Conservation (phyloP, 2,888 invertebrate species). For the Myopa testacea region DNA sequence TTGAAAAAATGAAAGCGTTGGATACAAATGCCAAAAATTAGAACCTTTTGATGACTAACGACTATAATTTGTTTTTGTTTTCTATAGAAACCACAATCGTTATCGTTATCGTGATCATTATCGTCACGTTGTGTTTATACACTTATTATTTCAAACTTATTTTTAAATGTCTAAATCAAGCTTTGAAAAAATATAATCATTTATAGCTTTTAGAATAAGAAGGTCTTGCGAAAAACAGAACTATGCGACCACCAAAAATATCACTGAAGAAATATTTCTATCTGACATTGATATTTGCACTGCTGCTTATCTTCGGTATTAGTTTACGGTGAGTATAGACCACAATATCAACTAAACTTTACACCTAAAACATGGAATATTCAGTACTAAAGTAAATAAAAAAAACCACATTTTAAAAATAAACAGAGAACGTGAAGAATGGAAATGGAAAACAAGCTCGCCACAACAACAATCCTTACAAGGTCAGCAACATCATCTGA, state of each 20-base stretch:
- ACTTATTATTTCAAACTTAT: no score
- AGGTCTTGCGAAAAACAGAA: constrained; percentile 38
- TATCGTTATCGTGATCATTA: no score
- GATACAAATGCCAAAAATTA: no score
- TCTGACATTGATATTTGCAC: constrained; percentile 70
- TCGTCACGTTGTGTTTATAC: no score
- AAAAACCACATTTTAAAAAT: not conserved
- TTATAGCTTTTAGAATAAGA: constrained; percentile 12
- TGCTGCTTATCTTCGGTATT: constrained; percentile 71
- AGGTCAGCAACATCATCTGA: constrained; percentile 48
- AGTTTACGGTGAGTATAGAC: constrained; percentile 68
- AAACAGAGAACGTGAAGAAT: constrained; percentile 64
- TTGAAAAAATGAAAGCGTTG: no score
- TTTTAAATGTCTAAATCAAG: no score
- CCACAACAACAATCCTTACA: constrained; percentile 44
- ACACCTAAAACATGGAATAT: not conserved
- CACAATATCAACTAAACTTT: not conserved
- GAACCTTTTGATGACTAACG: no score
- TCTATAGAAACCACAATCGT: no score
- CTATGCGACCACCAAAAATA: constrained; percentile 72
- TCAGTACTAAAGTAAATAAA: not conserved
- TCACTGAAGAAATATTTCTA: constrained; percentile 73
- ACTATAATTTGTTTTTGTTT: no score
- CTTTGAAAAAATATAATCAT: no score
- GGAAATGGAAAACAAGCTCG: constrained; percentile 59